phyloP scores from a whole-genome alignment of 92 coral and sea anemone species.

The Epizoanthus stellaris region DNA sequence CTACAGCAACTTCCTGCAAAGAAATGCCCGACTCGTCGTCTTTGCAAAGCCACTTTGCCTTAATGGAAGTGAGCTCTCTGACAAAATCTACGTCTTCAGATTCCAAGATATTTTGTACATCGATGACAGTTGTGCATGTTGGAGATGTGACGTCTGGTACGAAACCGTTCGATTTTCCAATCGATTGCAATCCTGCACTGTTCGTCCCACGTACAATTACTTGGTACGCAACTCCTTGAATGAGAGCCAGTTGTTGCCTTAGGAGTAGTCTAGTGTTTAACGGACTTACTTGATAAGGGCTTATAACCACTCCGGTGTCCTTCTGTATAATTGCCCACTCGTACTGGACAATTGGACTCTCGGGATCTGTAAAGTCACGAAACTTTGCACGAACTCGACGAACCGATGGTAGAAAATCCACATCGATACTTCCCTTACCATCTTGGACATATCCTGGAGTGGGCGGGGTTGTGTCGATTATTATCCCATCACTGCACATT shows the following conservation, averaged over 20 bases:
- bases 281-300: conserved; percentile 71
- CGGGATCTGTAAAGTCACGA: conserved; percentile 70
- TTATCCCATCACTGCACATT: conserved; percentile 91
- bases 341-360: conserved; percentile 89
- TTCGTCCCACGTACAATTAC: conserved; percentile 84
- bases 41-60: conserved; percentile 76
- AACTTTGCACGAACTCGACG: conserved; percentile 82
- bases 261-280: conserved; percentile 83
- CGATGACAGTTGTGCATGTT: conserved; percentile 65
- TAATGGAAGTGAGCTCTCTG: conserved; percentile 66
- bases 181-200: conserved; percentile 80
- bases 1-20: conserved; percentile 76
- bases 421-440: conserved; percentile 69
- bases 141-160: conserved; percentile 80
- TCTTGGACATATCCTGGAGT: conserved; percentile 68
- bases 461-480: conserved; percentile 90
- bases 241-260: conserved; percentile 77
- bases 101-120: conserved; percentile 64
- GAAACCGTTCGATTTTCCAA: conserved; percentile 76
- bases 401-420: conserved; percentile 71
- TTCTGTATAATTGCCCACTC: conserved; percentile 79
- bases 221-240: conserved; percentile 67
- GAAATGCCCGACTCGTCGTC: conserved; percentile 84
- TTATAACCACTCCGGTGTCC: conserved; percentile 54
- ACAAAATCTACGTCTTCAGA: conserved; percentile 82